Evolutionary conservation across 2,797 vertebrate species (phyloP).

Genomic region (Sebastes iracundus): DNA sequence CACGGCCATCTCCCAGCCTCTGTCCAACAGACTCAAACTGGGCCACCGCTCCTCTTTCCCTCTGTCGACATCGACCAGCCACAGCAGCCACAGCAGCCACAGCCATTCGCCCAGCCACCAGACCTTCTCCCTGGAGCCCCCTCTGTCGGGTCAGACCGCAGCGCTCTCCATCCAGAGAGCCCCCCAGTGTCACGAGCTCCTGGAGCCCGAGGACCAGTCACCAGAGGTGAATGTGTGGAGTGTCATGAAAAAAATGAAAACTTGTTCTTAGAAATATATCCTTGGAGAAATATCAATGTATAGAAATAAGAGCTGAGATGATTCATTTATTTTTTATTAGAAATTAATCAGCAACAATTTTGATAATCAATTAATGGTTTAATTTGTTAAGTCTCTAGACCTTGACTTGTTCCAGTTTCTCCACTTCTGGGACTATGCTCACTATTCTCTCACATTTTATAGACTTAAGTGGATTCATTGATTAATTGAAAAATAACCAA

Average conservation of each 20-base stretch:
- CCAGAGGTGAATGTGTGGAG: constrained; percentile 56
- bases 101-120: constrained; percentile 40
- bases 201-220: constrained; percentile 38
- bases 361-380: neutral
- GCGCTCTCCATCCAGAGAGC: constrained; percentile 10
- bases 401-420: neutral
- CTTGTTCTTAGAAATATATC: neutral
- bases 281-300: neutral
- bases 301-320: neutral
- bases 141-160: constrained; percentile 18
- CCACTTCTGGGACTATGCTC: neutral
- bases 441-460: neutral
- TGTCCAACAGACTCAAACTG: constrained; percentile 65
- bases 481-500: neutral
- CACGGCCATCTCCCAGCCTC: constrained; percentile 66
- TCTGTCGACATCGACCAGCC: constrained; percentile 20
- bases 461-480: neutral
- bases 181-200: constrained; percentile 24
- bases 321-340: neutral
- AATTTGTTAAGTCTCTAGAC: neutral
- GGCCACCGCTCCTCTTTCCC: constrained; percentile 46
- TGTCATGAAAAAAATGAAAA: neutral
- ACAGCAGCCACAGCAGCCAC: constrained; percentile 21
- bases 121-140: constrained; percentile 41
- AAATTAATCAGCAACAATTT: neutral